phyloP scores from a whole-genome alignment of 2,888 invertebrate species.

The Ecliptopera silaceata region DNA sequence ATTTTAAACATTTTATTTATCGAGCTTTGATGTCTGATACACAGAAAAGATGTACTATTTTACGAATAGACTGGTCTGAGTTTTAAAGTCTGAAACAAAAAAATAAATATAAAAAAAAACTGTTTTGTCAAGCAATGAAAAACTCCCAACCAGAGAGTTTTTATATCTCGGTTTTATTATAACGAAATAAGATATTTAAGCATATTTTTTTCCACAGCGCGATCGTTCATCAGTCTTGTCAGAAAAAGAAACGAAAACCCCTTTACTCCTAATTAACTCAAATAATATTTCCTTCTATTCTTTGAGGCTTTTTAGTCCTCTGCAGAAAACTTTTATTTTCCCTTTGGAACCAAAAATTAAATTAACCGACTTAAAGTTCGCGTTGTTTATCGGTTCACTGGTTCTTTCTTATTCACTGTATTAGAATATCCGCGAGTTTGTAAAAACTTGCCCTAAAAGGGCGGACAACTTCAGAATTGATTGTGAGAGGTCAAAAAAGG shows the following conservation, averaged over 20 bases:
- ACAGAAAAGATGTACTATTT: no score
- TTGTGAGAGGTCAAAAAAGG: no score
- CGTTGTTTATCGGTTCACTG: neutral
- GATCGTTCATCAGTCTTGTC: neutral
- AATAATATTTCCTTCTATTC: constrained; percentile 1
- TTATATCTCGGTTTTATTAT: no score
- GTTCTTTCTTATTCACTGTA: neutral
- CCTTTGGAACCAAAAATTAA: neutral
- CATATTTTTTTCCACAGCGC: neutral
- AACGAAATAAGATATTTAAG: neutral
- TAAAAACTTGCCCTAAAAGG: no score
- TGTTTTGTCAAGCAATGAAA: no score
- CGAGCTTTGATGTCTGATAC: neutral
- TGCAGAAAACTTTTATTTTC: neutral
- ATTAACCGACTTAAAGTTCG: neutral
- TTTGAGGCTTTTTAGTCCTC: neutral
- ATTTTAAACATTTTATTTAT: no score
- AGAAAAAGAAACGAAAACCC: constrained; percentile 1
- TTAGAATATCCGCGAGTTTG: neutral
- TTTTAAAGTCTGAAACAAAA: no score
- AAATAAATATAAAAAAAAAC: no score
- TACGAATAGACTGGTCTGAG: no score
- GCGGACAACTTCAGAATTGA: no score
- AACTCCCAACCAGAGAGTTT: no score
- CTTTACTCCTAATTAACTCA: constrained; percentile 5